Evolutionary conservation across 2,797 vertebrate species (phyloP).

Genomic region (Mionectes olivaceus): DNA sequence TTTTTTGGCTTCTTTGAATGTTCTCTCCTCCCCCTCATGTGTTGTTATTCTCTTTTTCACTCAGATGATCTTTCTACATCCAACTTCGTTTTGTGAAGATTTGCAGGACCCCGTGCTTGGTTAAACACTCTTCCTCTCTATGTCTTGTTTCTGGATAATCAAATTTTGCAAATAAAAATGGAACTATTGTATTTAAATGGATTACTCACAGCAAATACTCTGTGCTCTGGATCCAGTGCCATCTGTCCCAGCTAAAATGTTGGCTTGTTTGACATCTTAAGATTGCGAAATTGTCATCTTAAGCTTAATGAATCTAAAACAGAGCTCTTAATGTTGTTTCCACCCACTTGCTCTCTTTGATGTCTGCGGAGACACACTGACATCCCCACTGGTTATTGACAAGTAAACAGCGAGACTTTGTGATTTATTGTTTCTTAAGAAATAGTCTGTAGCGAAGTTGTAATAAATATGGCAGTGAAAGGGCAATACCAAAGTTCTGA

Average conservation of each 20-base stretch:
- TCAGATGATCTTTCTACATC: background rate
- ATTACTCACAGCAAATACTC: background rate
- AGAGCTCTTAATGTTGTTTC: conserved; percentile 14
- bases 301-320: conserved; percentile 20
- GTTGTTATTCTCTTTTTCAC: background rate
- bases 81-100: background rate
- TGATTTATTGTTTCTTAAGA: background rate
- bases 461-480: background rate
- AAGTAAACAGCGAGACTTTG: background rate
- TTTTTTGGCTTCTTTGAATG: background rate
- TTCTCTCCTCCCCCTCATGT: background rate
- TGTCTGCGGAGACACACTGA: background rate
- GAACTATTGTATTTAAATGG: background rate
- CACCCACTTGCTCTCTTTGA: background rate
- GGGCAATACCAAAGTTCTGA: background rate
- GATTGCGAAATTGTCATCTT: conserved; percentile 1
- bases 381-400: background rate
- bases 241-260: conserved; percentile 27
- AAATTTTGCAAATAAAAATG: conserved; percentile 24
- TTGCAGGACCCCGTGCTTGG: background rate
- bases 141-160: background rate
- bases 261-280: conserved; percentile 29
- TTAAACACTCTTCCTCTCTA: background rate
- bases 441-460: background rate
- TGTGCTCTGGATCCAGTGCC: conserved; percentile 23